Conservation (phyloP, 2,888 invertebrate genomes). For the Ochropacha duplaris region DNA sequence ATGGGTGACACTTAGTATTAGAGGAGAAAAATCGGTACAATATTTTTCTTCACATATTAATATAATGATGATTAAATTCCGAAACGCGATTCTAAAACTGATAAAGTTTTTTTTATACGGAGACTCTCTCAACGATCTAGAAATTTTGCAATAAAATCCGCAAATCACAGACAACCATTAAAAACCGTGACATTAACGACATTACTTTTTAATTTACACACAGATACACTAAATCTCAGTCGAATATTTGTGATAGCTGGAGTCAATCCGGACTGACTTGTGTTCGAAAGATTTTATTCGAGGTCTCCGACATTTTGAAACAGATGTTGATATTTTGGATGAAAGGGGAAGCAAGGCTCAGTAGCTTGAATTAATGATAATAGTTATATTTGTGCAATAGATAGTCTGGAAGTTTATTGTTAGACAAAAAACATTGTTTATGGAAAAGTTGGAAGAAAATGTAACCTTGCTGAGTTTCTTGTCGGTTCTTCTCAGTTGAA, state of each 20-base stretch:
- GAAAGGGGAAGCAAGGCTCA: background rate
- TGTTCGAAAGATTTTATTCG: background rate
- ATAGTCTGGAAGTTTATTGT: background rate
- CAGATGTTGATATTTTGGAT: background rate
- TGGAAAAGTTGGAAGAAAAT: too few species aligned
- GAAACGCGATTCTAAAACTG: background rate
- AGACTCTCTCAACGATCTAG: slow-evolving; percentile 29
- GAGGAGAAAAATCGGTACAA: too few species aligned
- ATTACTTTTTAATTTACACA: slow-evolving; percentile 27
- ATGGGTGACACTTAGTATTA: too few species aligned
- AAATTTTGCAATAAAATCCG: slow-evolving; percentile 31
- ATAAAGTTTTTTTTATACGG: slow-evolving; percentile 14
- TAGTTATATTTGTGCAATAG: background rate
- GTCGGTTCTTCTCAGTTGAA: too few species aligned
- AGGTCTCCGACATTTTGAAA: background rate
- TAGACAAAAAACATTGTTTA: too few species aligned
- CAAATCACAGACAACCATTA: slow-evolving; percentile 29
- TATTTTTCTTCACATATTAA: too few species aligned
- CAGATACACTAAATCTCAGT: slow-evolving; percentile 7
- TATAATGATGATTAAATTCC: background rate
- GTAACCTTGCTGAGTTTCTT: too few species aligned
- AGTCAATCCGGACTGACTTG: background rate
- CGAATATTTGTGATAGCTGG: background rate
- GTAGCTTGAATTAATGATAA: background rate
- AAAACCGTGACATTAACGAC: slow-evolving; percentile 31